Evolutionary conservation across 1,140 invertebrate genomes (phyloP).

Genomic region (Triops longicaudatus): DNA sequence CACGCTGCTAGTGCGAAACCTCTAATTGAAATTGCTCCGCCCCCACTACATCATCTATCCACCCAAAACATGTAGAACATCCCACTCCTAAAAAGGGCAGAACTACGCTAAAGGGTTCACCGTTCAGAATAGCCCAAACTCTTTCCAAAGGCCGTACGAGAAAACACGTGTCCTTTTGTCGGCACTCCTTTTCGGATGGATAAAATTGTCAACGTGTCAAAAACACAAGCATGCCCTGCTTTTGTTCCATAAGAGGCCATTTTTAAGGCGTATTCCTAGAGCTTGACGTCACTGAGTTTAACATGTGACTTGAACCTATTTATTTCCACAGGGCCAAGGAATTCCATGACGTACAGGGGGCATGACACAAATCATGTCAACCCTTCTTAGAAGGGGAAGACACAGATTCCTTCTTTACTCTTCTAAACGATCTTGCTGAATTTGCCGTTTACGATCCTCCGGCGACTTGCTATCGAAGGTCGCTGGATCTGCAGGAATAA

Average conservation of each 20-base stretch:
- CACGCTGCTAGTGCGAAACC: background rate
- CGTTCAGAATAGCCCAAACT: constrained; percentile 1
- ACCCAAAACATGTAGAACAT: background rate
- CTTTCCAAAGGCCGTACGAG: background rate
- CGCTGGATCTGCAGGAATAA: constrained; percentile 34
- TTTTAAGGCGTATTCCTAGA: background rate
- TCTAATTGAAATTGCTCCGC: background rate
- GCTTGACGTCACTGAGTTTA: background rate
- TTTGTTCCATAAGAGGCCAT: background rate
- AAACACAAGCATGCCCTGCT: background rate
- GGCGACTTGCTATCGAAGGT: constrained; percentile 32
- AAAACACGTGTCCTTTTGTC: constrained; percentile 3
- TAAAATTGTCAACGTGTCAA: constrained; percentile 15
- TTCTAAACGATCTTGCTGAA: constrained; percentile 5
- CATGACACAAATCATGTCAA: constrained; percentile 15
- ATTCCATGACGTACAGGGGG: constrained; percentile 6
- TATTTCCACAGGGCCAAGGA: constrained; percentile 14
- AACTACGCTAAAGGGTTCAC: background rate
- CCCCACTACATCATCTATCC: background rate
- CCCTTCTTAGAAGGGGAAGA: constrained; percentile 1
- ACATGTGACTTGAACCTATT: constrained; percentile 10
- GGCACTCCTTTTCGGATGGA: background rate
- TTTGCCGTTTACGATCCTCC: constrained; percentile 29
- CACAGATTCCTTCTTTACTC: background rate
- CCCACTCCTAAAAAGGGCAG: background rate